A percentile compares a stretch with the other conserved stretches of the same genome.
Conservation (phyloP, 2,113 vertebrate genomes). For the Corvus cornix region DNA sequence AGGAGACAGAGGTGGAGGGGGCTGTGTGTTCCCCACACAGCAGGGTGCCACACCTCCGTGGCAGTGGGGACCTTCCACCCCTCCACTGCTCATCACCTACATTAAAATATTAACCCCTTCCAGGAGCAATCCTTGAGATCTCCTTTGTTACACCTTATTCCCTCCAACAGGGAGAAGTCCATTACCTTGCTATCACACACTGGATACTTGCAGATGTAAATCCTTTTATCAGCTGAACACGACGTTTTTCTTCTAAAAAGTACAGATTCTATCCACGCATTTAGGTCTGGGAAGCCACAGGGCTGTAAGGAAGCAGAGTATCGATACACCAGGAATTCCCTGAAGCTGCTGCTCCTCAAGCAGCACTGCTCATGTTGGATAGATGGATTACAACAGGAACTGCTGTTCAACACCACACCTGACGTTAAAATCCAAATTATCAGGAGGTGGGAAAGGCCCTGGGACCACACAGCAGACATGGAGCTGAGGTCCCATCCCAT, state of each 20-base stretch:
- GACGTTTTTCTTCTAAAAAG: not conserved
- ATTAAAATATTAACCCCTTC: not conserved
- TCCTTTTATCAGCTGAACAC: not conserved
- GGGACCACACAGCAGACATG: accelerated
- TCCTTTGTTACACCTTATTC: not conserved
- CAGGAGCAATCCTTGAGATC: not conserved
- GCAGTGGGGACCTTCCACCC: not conserved
- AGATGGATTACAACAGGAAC: accelerated
- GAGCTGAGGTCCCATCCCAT: not conserved
- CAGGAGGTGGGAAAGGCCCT: not conserved
- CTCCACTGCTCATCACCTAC: not conserved
- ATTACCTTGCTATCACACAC: too few relatives aligned
- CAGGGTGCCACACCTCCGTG: not conserved
- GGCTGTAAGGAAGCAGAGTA: not conserved
- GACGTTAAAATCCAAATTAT: not conserved
- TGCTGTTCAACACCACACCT: not conserved
- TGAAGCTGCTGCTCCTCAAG: not conserved
- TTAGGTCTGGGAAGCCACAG: not conserved
- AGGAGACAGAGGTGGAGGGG: not conserved
- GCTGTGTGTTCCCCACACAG: accelerated
- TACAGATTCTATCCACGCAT: accelerated
- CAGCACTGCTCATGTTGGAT: accelerated
- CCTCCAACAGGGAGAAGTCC: not conserved
- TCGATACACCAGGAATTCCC: not conserved
- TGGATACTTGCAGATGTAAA: not conserved